Conservation (phyloP, 2,797 vertebrate species). For the Adrianichthys oophorus region DNA sequence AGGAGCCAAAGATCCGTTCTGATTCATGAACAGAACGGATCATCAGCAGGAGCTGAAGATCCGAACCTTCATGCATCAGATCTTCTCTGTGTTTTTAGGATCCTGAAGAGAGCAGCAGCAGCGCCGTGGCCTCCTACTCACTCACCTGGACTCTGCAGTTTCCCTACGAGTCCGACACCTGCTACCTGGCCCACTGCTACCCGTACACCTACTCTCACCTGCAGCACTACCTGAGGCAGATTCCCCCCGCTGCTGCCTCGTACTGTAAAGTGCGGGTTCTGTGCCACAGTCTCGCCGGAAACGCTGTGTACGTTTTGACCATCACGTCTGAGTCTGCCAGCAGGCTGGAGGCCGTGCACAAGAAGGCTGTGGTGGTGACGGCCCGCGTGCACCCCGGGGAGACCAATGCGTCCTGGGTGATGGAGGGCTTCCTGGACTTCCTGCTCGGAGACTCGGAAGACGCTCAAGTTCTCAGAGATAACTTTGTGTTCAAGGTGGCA, state of each 20-base stretch:
- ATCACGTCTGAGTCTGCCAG: conserved; percentile 72
- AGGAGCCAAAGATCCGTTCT: no score
- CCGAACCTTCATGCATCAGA: not conserved
- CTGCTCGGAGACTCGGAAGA: conserved; percentile 84
- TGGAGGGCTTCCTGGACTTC: conserved; percentile 91
- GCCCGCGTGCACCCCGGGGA: conserved; percentile 91
- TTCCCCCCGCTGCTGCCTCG: conserved; percentile 60
- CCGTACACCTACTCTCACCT: conserved; percentile 92
- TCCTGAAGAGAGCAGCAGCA: conserved; percentile 37
- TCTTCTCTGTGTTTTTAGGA: conserved; percentile 33
- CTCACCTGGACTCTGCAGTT: conserved; percentile 90
- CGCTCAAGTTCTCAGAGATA: conserved; percentile 84
- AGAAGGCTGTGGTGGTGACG: conserved; percentile 86
- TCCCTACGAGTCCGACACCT: conserved; percentile 85
- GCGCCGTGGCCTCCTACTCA: conserved; percentile 60
- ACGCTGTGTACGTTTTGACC: conserved; percentile 85
- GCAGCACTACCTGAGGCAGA: conserved; percentile 78
- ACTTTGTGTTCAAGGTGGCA: conserved; percentile 88
- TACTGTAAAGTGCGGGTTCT: conserved; percentile 83
- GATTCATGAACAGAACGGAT: no score
- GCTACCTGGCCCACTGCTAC: conserved; percentile 91
- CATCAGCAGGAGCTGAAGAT: no score
- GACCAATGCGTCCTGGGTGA: conserved; percentile 90
- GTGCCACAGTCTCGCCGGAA: conserved; percentile 89
- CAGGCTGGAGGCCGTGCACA: conserved; percentile 54